Percentiles rank a stretch among this genome's conserved stretches.
These are phyloP conservation scores for Gobius niger DNA, from an alignment of 2,113 vertebrate species.

Conservation along the genomic window DNA sequence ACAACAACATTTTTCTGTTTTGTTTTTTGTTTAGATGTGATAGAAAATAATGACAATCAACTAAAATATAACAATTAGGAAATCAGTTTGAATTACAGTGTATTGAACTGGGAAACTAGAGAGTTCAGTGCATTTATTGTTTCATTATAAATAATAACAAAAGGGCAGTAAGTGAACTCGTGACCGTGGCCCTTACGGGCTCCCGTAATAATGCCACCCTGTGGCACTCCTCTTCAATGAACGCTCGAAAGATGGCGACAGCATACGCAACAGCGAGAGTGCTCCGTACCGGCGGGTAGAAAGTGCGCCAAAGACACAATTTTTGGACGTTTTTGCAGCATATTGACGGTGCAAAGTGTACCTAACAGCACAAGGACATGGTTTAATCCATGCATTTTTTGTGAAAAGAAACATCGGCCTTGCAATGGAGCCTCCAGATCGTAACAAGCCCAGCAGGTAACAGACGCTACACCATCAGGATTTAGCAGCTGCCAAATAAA, in stretches of 20 bases:
- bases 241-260: slow-evolving; percentile 80
- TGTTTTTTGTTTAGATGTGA: no score
- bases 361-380: slow-evolving; percentile 59
- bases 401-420: slow-evolving; percentile 52
- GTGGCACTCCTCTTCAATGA: slow-evolving; percentile 77
- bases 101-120: no score
- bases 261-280: slow-evolving; percentile 69
- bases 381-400: slow-evolving; percentile 70
- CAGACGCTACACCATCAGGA: slow-evolving; percentile 73
- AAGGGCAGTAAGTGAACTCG: slow-evolving; percentile 4
- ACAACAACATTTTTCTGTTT: no score
- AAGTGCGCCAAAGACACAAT: slow-evolving; percentile 61
- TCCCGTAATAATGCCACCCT: slow-evolving; percentile 75
- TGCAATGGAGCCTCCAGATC: slow-evolving; percentile 79
- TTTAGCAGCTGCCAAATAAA: slow-evolving; percentile 70
- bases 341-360: slow-evolving; percentile 61
- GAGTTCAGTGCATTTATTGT: background rate
- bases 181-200: slow-evolving; percentile 48
- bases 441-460: slow-evolving; percentile 78
- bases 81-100: no score
- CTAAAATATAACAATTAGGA: no score
- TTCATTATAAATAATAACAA: no score
- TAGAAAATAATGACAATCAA: no score
- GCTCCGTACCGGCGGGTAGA: slow-evolving; percentile 75
- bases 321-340: slow-evolving; percentile 60